Evolutionary conservation across 2,113 vertebrate genomes (phyloP).

Genomic region (Chamaetylas fuelleborni): DNA sequence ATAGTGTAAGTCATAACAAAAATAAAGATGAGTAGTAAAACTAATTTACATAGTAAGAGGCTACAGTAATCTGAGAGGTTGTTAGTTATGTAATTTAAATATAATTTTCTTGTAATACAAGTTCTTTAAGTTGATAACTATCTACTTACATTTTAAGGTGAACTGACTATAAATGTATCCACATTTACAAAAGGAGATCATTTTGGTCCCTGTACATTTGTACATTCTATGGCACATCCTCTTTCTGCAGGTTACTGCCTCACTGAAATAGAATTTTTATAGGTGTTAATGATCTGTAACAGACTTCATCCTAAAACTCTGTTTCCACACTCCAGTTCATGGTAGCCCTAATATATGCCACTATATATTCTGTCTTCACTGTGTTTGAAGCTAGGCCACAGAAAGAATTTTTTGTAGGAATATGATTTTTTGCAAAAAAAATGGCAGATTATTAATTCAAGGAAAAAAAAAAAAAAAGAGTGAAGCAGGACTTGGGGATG

Average conservation of each 20-base stretch:
- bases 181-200: background rate
- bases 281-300: background rate
- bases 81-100: slow-evolving; percentile 24
- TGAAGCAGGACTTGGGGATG: background rate
- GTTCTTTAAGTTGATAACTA: slow-evolving; percentile 9
- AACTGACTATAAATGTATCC: background rate
- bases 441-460: background rate
- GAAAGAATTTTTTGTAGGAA: background rate
- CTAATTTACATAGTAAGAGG: slow-evolving; percentile 4
- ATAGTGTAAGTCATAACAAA: background rate
- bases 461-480: background rate
- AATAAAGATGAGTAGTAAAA: background rate
- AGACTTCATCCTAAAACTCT: background rate
- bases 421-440: background rate
- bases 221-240: background rate
- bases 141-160: background rate
- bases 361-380: background rate
- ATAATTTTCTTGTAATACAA: slow-evolving; percentile 8
- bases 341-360: background rate
- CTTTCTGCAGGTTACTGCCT: background rate
- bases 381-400: background rate
- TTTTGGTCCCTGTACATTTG: background rate
- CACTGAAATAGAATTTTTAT: background rate
- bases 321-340: background rate
- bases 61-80: background rate